Base-by-base conservation (phyloP, 2,113 vertebrate species). In the Sitta europaea region DNA sequence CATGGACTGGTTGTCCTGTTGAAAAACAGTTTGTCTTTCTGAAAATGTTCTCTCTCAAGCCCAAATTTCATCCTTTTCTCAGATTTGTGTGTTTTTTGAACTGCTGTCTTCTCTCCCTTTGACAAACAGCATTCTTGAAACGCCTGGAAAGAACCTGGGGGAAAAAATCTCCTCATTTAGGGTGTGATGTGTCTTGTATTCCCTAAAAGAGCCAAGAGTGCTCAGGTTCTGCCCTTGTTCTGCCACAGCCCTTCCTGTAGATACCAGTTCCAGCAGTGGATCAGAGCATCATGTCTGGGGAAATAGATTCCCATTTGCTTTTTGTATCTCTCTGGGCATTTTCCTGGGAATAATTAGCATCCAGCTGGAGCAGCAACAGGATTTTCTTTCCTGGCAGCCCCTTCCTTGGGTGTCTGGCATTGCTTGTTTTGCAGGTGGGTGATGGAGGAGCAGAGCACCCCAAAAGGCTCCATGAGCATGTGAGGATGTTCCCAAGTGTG, bases 201-300 rank as follows among this genome's bases (percentile, higher is more conserved):
- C 33, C 42, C 22, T n/a, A n/a, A 36, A 3, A 3, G 21, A 88
- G 24, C 29, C n/a, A 57, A 1, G 45, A 13, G n/a, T 50, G 36
- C 40, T 63, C 28, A 12, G 45, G 38, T 61, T 25, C 43, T 70
- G 14, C 36, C 5, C 0, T 38, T 72, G 54, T 35, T 35, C 58
- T 80, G 61, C 21, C 20, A 22, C 33, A 0, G 2, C 22, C 6
- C 0, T 13, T 68, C 40, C 27, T 2, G 2, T 19, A 7, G 29
- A 11, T 13, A 9, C 21, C 51, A n/a, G 6, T 18, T n/a, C 3
- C 33, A 66, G 59, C 24, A 40, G 19, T 6, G 7, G 40, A 25
- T 33, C 48, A 75, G 57, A 67, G 62, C 38, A 36, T 22, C 1
- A 0, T 33, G 12, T 48, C 24, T 28, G 20, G 14, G 43, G 35